Evolutionary conservation across 1,140 invertebrate species (phyloP).

Genomic region (Hylaeus anthracinus): DNA sequence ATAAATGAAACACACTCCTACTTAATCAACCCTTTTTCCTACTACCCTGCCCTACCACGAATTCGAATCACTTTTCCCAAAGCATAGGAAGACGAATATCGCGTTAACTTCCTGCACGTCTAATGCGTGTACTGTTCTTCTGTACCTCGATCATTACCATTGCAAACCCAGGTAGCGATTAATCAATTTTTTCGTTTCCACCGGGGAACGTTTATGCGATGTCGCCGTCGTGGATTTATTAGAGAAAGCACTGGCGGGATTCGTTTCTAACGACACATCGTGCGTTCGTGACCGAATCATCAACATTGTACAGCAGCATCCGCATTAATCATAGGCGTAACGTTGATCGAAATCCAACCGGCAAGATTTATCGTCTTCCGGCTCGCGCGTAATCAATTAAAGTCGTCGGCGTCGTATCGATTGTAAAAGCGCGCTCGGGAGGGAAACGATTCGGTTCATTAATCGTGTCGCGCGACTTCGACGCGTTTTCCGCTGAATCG

Average conservation of each 20-base stretch:
- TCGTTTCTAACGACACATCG: conserved; percentile 1
- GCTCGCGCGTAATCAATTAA: conserved; percentile 56
- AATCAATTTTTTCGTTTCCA: conserved; percentile 3
- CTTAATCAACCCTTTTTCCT: too few relatives aligned
- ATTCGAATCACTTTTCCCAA: too few relatives aligned
- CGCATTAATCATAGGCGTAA: conserved; percentile 53
- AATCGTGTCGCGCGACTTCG: conserved; percentile 36
- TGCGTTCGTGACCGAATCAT: conserved; percentile 36
- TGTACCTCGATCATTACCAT: neutral
- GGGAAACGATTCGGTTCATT: conserved; percentile 53
- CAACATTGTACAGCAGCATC: conserved; percentile 47
- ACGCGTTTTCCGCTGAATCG: conserved; percentile 1
- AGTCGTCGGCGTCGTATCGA: conserved; percentile 43
- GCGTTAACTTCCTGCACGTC: too few relatives aligned
- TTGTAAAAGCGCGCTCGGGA: conserved; percentile 30
- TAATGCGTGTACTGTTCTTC: too few relatives aligned
- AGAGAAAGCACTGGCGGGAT: conserved; percentile 43
- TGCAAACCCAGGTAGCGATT: neutral
- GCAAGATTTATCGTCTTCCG: conserved; percentile 53
- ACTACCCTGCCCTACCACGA: too few relatives aligned
- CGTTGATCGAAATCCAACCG: conserved; percentile 48
- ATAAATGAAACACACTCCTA: too few relatives aligned
- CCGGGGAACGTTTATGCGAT: conserved; percentile 28
- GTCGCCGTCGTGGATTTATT: conserved; percentile 52
- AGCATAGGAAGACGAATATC: too few relatives aligned